Conservation (phyloP, 2,888 invertebrate genomes). For the Watsonalla cultraria region DNA sequence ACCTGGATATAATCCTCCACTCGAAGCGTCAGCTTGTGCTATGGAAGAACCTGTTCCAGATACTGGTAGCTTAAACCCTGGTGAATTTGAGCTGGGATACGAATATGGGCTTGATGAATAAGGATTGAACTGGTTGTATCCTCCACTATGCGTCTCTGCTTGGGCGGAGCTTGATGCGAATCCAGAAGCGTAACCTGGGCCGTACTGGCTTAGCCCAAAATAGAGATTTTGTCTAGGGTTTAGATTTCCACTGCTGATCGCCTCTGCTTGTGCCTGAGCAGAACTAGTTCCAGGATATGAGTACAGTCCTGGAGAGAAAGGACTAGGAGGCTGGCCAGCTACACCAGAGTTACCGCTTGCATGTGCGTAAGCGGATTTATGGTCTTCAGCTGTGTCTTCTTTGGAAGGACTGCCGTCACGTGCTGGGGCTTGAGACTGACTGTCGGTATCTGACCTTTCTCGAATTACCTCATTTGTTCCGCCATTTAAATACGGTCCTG, state of each 20-base stretch:
- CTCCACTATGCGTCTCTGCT: background rate
- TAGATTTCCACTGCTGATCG: background rate
- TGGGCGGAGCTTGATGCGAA: background rate
- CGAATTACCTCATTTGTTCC: background rate
- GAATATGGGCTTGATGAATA: too few species aligned
- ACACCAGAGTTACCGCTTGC: background rate
- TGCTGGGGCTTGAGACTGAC: background rate
- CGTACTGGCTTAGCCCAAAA: too few species aligned
- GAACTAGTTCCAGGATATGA: slow-evolving; percentile 4
- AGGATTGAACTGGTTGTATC: background rate
- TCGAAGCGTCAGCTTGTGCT: background rate
- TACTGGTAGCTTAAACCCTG: too few species aligned
- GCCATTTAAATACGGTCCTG: background rate
- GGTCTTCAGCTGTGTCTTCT: background rate
- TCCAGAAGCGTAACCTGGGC: too few species aligned
- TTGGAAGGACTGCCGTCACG: background rate
- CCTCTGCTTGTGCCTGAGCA: slow-evolving; percentile 1
- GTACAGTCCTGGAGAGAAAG: background rate
- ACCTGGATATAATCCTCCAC: background rate
- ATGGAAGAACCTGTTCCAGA: background rate
- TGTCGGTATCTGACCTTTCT: background rate
- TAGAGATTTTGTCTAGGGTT: too few species aligned
- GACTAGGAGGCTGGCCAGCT: background rate
- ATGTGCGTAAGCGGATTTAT: background rate
- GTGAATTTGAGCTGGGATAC: too few species aligned